A percentile compares a stretch with the other conserved stretches of the same genome.
Conservation (phyloP, 2,888 invertebrate species). For the Sarcophaga subvicina region DNA sequence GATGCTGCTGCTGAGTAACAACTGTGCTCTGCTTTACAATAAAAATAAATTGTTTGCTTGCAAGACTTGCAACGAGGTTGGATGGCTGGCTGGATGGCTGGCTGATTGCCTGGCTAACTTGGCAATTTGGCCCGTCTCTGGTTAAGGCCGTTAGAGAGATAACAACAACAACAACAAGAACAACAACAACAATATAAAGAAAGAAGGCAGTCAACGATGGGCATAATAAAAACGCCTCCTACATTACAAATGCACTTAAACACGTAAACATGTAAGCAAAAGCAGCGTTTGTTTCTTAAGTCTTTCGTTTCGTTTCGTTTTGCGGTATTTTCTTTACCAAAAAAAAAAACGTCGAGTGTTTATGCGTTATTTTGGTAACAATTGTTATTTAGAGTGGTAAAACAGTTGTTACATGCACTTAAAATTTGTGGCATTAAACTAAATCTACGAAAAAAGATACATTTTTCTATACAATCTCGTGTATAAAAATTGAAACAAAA, state of each 20-base stretch:
- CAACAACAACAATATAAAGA: slow-evolving; percentile 8
- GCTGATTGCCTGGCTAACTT: no score
- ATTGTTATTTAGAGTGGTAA: slow-evolving; percentile 69
- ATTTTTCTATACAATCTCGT: neutral
- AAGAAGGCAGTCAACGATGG: slow-evolving; percentile 56
- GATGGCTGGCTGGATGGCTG: neutral
- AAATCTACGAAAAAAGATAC: slow-evolving; percentile 9
- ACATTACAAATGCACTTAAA: slow-evolving; percentile 37
- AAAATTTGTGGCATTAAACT: slow-evolving; percentile 58
- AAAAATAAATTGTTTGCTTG: slow-evolving; percentile 19
- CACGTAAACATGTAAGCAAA: slow-evolving; percentile 33
- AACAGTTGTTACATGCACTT: slow-evolving; percentile 68
- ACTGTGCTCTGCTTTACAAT: neutral
- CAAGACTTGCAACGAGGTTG: neutral
- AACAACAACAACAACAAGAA: neutral
- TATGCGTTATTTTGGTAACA: slow-evolving; percentile 48
- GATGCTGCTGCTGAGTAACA: neutral
- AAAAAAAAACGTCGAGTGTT: slow-evolving; percentile 24
- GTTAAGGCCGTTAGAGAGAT: no score
- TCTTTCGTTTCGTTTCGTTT: slow-evolving; percentile 1
- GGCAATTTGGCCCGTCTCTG: neutral
- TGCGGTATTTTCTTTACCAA: slow-evolving; percentile 28
- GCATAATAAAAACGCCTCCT: slow-evolving; percentile 65
- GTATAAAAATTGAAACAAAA: neutral
- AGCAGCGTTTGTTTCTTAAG: neutral